Evolutionary conservation across 2,797 vertebrate species (phyloP).

Genomic region (Synaphobranchus kaupii): DNA sequence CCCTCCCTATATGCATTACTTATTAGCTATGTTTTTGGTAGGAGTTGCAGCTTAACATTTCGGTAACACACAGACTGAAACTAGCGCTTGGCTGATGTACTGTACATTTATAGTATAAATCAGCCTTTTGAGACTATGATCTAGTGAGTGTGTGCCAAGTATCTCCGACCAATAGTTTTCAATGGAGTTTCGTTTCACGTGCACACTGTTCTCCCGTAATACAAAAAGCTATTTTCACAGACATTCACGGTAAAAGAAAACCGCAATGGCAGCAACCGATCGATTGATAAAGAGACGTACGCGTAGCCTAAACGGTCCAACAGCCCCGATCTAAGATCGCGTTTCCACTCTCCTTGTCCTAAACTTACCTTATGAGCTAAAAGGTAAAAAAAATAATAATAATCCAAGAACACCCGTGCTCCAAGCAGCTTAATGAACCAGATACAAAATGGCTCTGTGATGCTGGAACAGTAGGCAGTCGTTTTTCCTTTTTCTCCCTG

Average conservation of each 20-base stretch:
- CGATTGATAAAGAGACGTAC: no score
- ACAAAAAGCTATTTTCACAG: no score
- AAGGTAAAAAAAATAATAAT: not conserved
- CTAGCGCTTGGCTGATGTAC: not conserved
- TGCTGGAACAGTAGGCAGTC: not conserved
- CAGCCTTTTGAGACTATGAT: not conserved
- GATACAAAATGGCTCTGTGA: not conserved
- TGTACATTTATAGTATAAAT: not conserved
- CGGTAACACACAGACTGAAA: no score
- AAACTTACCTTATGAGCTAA: not conserved
- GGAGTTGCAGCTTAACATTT: no score
- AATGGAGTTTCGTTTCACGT: no score
- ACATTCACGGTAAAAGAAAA: no score
- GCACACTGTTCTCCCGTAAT: no score
- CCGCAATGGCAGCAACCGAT: no score
- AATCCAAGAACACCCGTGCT: no score
- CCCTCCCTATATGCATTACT: not conserved
- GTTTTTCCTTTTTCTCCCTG: not conserved
- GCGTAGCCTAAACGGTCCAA: no score
- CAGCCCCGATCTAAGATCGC: no score
- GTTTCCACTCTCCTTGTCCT: no score
- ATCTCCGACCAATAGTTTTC: not conserved
- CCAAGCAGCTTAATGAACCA: not conserved
- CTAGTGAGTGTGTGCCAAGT: not conserved
- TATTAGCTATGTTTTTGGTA: not conserved